These are phyloP conservation scores for Pantherophis alleghaniensis DNA, from an alignment of 2,797 vertebrate species.

Conservation along the genomic window DNA sequence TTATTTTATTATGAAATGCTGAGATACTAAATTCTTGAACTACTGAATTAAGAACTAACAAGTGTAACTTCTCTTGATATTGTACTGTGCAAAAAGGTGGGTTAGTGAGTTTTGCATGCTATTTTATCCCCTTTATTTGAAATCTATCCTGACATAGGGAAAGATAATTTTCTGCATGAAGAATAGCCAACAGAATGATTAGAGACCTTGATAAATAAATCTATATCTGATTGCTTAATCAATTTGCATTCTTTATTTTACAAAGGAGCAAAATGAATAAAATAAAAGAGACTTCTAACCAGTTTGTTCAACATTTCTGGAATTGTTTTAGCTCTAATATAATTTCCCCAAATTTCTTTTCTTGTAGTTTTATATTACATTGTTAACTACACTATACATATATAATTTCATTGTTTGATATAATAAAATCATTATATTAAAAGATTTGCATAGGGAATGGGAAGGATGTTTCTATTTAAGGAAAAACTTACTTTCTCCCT, in stretches of 20 bases:
- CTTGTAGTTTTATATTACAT: neutral
- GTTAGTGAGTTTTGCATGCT: neutral
- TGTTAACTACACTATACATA: neutral
- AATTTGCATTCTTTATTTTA: neutral
- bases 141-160: neutral
- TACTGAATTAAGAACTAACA: neutral
- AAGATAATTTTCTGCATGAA: neutral
- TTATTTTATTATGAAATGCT: neutral
- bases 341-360: neutral
- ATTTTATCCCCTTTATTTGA: neutral
- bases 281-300: neutral
- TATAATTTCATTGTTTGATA: neutral
- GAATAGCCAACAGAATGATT: neutral
- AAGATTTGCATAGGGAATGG: neutral
- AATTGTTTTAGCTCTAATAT: neutral
- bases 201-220: neutral
- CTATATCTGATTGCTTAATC: neutral
- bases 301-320: neutral
- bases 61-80: neutral
- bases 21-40: neutral
- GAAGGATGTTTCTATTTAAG: neutral
- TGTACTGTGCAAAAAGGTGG: neutral
- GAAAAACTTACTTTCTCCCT: conserved; percentile 31
- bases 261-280: neutral
- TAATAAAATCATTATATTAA: neutral